phyloP scores from a whole-genome alignment of 1,140 invertebrate species.

The Parasteatoda tepidariorum region DNA sequence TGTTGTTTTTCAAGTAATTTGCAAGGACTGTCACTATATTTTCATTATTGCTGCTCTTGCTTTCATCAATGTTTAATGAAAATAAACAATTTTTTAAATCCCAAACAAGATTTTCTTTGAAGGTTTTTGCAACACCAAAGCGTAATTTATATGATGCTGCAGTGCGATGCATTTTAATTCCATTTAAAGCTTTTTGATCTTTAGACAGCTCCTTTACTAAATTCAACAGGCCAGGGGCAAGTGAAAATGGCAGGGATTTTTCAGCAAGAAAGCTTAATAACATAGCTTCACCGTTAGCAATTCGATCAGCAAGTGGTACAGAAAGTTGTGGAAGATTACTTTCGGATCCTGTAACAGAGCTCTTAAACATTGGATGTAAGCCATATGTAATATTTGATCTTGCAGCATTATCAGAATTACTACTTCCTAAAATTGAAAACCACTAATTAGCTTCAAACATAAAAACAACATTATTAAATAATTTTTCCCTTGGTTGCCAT shows the following conservation, averaged over 20 bases:
- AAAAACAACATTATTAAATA: too few relatives aligned
- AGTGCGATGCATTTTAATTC: background rate
- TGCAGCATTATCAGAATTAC: background rate
- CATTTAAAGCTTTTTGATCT: slow-evolving; percentile 4
- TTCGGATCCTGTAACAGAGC: background rate
- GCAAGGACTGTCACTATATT: background rate
- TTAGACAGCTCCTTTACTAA: background rate
- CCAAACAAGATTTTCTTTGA: background rate
- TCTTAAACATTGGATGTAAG: slow-evolving; percentile 15
- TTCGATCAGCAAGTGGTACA: background rate
- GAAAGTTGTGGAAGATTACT: background rate
- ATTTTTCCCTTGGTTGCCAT: too few relatives aligned
- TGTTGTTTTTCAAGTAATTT: background rate
- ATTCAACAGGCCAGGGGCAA: background rate
- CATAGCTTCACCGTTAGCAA: slow-evolving; percentile 19
- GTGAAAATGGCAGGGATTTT: slow-evolving; percentile 25
- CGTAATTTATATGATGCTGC: slow-evolving; percentile 28
- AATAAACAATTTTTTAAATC: background rate
- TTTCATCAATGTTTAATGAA: slow-evolving; percentile 39
- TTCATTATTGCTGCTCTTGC: slow-evolving; percentile 8
- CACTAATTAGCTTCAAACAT: background rate
- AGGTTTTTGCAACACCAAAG: slow-evolving; percentile 24
- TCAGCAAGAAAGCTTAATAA: slow-evolving; percentile 16
- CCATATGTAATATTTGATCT: background rate
- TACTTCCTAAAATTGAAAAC: background rate